Evolutionary conservation across 2,113 vertebrate species (phyloP), one percentile per base, ranked within the genome.

Genomic region (Rafetus swinhoei): DNA sequence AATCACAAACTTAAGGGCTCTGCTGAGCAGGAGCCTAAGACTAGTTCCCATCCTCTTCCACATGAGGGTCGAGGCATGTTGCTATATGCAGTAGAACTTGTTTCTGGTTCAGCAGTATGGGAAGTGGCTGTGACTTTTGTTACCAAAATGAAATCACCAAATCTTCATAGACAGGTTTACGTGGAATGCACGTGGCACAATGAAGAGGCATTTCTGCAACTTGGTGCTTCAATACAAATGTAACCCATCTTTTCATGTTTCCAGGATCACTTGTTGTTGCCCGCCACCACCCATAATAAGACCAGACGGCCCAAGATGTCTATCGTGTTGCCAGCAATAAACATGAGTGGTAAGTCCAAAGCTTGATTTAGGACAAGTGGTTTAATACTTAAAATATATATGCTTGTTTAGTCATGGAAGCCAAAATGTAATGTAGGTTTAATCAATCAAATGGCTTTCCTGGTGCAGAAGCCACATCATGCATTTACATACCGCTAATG

Each of bases 281-380:
- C 99, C 95, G 99, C 99, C 92, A 99, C 99, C 69, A 99, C 97
- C 92, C 99, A 99, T 97, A 99, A 99, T 97, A 99, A 99, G 98
- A 99, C 99, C 94, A 98, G 98, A 80, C 98, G 99, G 92, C 99
- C 99, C 84, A 99, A 99, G 98, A 99, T 99, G 99, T 99, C 99
- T 25, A 96, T 99, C 95, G 98, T 99, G 83, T 96, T 99, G 95
- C 99, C 99, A 94, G 99, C 99, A 85, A 98, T 99, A 96, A 99
- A 99, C 96, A 98, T 99, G 96, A 99, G 99, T 79, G 99, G 99
- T 99, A 98, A 98, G 99, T 97, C 60, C 82, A 83, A 90, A 92
- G 69, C 59, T 65, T 83, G 82, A 90, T 90, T 81, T 85, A 60
- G 18, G 52, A 92, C 65, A 0, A 2, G 29, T 45, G 87, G 25